Percentiles rank a stretch among this genome's conserved stretches.
Conservation (phyloP, 2,113 vertebrate genomes). For the Pollachius pollachius region DNA sequence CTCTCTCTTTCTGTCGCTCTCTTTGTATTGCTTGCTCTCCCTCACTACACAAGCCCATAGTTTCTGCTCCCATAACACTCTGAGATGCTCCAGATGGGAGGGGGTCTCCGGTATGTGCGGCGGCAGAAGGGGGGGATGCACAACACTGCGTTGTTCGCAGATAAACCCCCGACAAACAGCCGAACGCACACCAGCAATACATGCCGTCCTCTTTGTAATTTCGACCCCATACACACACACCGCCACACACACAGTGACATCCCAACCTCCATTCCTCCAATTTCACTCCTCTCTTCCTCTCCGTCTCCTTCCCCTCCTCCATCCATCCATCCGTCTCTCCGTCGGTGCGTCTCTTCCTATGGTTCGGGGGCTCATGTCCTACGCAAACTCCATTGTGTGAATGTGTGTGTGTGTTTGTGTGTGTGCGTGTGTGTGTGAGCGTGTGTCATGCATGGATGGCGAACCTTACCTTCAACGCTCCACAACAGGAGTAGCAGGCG, state of each 20-base stretch:
- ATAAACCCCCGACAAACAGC: too few relatives aligned
- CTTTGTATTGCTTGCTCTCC: slow-evolving; percentile 26
- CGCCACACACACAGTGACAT: not conserved
- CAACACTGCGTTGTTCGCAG: too few relatives aligned
- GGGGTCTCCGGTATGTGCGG: not conserved
- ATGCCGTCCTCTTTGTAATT: not conserved
- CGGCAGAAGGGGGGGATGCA: too few relatives aligned
- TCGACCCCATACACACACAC: not conserved
- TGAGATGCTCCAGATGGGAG: not conserved
- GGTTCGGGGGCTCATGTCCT: not conserved
- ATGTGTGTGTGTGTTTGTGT: too few relatives aligned
- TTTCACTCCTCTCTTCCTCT: not conserved
- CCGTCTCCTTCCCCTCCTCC: not conserved
- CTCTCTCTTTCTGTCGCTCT: slow-evolving; percentile 9
- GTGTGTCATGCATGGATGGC: too few relatives aligned
- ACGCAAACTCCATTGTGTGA: slow-evolving; percentile 1
- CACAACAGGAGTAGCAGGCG: slow-evolving; percentile 65
- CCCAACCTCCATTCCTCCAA: not conserved
- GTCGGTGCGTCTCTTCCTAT: too few relatives aligned
- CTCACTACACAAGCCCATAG: not conserved
- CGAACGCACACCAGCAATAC: too few relatives aligned
- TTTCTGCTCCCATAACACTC: not conserved
- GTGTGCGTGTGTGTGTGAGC: too few relatives aligned
- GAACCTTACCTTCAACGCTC: slow-evolving; percentile 71
- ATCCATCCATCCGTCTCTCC: not conserved